phyloP scores from a whole-genome alignment of 1,140 invertebrate species.

The Thalassaphorura encarpata region DNA sequence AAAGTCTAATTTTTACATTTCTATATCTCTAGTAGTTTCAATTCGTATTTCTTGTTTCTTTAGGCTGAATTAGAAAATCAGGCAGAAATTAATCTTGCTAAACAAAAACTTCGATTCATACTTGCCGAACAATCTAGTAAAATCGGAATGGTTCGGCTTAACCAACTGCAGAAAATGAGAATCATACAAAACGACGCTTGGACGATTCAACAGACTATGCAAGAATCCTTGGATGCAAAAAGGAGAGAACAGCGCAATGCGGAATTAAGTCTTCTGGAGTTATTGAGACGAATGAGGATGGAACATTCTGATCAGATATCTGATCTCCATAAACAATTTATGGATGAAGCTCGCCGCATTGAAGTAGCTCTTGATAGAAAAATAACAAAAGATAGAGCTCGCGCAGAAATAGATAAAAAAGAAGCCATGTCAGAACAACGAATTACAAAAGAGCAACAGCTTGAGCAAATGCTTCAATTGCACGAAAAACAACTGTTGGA shows the following conservation, averaged over 20 bases:
- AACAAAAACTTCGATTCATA: constrained; percentile 85
- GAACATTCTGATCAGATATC: constrained; percentile 10
- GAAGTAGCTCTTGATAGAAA: constrained; percentile 53
- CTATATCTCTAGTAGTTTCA: neutral
- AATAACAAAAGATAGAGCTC: constrained; percentile 62
- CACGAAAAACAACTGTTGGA: constrained; percentile 76
- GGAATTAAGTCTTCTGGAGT: constrained; percentile 60
- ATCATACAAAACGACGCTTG: constrained; percentile 23
- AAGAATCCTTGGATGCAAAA: constrained; percentile 57
- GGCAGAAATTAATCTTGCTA: constrained; percentile 72
- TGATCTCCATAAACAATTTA: constrained; percentile 13
- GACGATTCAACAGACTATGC: constrained; percentile 12
- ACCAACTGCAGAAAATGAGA: constrained; percentile 25
- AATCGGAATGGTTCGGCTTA: constrained; percentile 48
- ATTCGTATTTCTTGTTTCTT: constrained; percentile 1
- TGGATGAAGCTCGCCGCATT: constrained; percentile 12
- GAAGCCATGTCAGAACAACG: constrained; percentile 51
- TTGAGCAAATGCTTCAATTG: constrained; percentile 64
- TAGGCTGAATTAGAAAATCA: constrained; percentile 68
- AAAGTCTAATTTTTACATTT: neutral
- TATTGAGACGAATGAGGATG: constrained; percentile 12
- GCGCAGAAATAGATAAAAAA: constrained; percentile 58
- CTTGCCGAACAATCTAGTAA: constrained; percentile 83
- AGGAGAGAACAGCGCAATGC: constrained; percentile 62
- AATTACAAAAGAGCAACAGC: constrained; percentile 77